phyloP scores from a whole-genome alignment of 2,797 vertebrate species.

The Gephyroberyx darwinii region DNA sequence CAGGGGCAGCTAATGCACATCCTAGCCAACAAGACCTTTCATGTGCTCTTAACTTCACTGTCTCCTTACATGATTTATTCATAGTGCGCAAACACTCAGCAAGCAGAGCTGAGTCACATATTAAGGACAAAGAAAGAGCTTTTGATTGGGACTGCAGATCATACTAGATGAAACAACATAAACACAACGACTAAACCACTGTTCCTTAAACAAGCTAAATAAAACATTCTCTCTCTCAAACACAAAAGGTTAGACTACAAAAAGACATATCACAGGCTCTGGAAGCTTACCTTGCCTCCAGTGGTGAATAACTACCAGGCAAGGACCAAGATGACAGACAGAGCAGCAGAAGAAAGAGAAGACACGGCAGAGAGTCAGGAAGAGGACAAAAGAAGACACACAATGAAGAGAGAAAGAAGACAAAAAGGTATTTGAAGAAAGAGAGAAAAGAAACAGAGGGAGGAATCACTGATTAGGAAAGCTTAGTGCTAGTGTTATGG shows the following conservation, averaged over 20 bases:
- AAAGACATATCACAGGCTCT: slow-evolving; percentile 2
- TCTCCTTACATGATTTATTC: slow-evolving; percentile 30
- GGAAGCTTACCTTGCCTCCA: slow-evolving; percentile 80
- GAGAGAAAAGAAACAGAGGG: not conserved
- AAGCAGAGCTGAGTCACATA: slow-evolving; percentile 22
- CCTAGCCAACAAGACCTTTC: slow-evolving; percentile 19
- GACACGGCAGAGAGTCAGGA: slow-evolving; percentile 44
- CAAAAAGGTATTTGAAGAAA: slow-evolving; percentile 4
- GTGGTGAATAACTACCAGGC: slow-evolving; percentile 78
- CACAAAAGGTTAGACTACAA: slow-evolving; percentile 3
- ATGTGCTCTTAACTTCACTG: slow-evolving; percentile 22
- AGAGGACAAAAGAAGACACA: not conserved
- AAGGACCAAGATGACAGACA: slow-evolving; percentile 30
- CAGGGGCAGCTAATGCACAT: slow-evolving; percentile 47
- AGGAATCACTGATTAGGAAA: slow-evolving; percentile 20
- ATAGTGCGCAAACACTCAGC: not conserved
- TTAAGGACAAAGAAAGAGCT: not conserved
- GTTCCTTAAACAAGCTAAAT: not conserved
- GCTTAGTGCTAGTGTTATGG: slow-evolving; percentile 15
- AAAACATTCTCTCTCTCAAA: not conserved
- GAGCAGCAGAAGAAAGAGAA: slow-evolving; percentile 53
- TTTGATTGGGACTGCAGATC: not conserved
- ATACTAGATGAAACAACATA: not conserved
- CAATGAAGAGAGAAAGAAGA: not conserved
- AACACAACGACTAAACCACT: no score